Conservation (phyloP, 2,888 invertebrate species). For the Idaea straminata region DNA sequence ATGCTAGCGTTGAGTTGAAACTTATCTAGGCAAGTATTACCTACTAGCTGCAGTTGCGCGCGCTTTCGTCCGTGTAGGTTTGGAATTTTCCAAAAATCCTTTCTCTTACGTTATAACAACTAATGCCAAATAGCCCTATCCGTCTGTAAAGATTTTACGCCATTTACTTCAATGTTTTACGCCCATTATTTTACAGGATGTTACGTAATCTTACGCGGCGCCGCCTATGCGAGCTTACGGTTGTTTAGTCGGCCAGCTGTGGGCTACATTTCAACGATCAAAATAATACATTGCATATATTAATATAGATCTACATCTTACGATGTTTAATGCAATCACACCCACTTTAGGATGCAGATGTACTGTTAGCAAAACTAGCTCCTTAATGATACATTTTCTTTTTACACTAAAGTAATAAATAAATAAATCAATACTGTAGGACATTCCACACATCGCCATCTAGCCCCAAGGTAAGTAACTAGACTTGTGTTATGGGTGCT, state of each 20-base stretch:
- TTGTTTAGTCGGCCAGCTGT: neutral
- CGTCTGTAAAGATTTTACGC: too few species aligned
- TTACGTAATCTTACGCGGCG: neutral
- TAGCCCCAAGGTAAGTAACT: too few species aligned
- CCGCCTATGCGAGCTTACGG: neutral
- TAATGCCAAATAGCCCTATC: too few species aligned
- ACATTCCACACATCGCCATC: too few species aligned
- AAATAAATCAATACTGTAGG: too few species aligned
- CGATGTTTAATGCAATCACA: neutral
- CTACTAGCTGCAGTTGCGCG: too few species aligned
- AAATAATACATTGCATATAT: neutral
- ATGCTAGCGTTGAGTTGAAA: too few species aligned
- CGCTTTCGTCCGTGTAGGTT: too few species aligned
- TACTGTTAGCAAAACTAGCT: neutral
- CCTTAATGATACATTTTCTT: neutral
- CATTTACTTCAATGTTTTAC: neutral
- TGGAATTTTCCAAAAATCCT: neutral
- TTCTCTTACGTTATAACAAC: neutral
- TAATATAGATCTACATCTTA: neutral
- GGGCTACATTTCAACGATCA: neutral
- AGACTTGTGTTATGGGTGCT: too few species aligned
- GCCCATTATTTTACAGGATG: neutral
- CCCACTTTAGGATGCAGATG: neutral
- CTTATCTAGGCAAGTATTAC: too few species aligned
- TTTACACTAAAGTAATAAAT: too few species aligned